Conservation (phyloP, 1,140 invertebrate species). For the Protaetia brevitarsis region DNA sequence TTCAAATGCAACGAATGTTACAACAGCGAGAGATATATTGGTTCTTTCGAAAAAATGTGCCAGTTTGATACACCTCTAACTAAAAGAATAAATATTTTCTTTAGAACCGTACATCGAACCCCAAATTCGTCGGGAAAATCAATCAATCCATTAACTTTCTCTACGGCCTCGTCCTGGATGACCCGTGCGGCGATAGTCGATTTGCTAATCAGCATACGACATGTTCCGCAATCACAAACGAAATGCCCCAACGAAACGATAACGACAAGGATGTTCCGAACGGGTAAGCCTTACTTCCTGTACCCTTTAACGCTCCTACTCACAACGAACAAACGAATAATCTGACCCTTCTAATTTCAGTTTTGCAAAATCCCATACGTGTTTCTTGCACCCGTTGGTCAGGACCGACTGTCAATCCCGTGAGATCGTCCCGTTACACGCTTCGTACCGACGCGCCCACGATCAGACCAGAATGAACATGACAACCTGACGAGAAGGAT, state of each 20-base stretch:
- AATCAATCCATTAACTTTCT: conserved; percentile 61
- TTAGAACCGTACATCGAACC: neutral
- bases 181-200: conserved; percentile 85
- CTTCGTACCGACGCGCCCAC: conserved; percentile 51
- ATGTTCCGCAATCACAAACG: conserved; percentile 79
- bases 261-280: conserved; percentile 81
- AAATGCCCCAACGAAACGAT: conserved; percentile 87
- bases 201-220: conserved; percentile 94
- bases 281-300: neutral
- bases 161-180: conserved; percentile 80
- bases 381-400: conserved; percentile 90
- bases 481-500: conserved; percentile 64
- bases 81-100: neutral
- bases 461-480: conserved; percentile 33
- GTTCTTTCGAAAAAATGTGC: too few relatives aligned
- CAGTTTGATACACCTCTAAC: neutral
- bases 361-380: conserved; percentile 90
- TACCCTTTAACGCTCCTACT: too few relatives aligned
- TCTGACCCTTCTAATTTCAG: conserved; percentile 52
- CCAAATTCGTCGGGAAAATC: conserved; percentile 49
- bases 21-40: too few relatives aligned
- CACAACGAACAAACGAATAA: too few relatives aligned
- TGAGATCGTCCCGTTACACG: conserved; percentile 58
- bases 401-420: conserved; percentile 84
- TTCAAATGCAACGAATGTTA: too few relatives aligned